phyloP scores from a whole-genome alignment of 2,888 invertebrate species.

The Abrostola tripartita region DNA sequence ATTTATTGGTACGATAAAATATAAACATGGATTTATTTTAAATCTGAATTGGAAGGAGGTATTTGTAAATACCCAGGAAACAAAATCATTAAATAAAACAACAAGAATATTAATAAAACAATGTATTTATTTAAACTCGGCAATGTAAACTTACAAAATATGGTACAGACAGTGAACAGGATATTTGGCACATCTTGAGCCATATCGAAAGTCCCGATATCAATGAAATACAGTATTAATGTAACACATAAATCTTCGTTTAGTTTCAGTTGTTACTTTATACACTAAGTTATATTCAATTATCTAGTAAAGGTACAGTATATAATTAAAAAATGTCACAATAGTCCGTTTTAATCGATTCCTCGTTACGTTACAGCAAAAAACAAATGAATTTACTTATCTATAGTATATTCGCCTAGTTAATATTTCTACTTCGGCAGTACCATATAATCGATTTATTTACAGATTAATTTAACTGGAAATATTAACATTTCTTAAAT shows the following conservation, averaged over 20 bases:
- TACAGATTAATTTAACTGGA: slow-evolving; percentile 47
- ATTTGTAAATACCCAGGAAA: too few species aligned
- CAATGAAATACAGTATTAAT: slow-evolving; percentile 19
- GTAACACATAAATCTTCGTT: slow-evolving; percentile 9
- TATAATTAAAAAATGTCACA: slow-evolving; percentile 27
- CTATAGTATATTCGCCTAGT: slow-evolving; percentile 46
- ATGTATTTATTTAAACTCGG: slow-evolving; percentile 77
- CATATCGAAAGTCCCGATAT: slow-evolving; percentile 44
- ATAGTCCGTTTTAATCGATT: slow-evolving; percentile 26
- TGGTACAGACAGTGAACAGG: slow-evolving; percentile 69
- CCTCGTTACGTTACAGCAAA: slow-evolving; percentile 22
- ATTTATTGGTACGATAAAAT: too few species aligned
- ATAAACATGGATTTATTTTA: too few species aligned
- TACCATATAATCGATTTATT: slow-evolving; percentile 49
- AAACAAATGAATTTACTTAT: slow-evolving; percentile 26
- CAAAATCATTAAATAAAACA: slow-evolving; percentile 26
- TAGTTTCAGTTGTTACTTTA: slow-evolving; percentile 17
- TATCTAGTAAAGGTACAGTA: slow-evolving; percentile 31
- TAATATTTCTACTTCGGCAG: slow-evolving; percentile 49
- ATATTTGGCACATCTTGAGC: slow-evolving; percentile 76
- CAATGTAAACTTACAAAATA: slow-evolving; percentile 82
- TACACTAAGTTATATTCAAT: slow-evolving; percentile 39
- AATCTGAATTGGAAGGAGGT: too few species aligned
- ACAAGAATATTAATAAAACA: slow-evolving; percentile 69
- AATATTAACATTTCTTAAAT: slow-evolving; percentile 53